These are phyloP conservation scores for Dunckerocampus dactyliophorus DNA, from an alignment of 2,113 vertebrate species.

Conservation along the genomic window DNA sequence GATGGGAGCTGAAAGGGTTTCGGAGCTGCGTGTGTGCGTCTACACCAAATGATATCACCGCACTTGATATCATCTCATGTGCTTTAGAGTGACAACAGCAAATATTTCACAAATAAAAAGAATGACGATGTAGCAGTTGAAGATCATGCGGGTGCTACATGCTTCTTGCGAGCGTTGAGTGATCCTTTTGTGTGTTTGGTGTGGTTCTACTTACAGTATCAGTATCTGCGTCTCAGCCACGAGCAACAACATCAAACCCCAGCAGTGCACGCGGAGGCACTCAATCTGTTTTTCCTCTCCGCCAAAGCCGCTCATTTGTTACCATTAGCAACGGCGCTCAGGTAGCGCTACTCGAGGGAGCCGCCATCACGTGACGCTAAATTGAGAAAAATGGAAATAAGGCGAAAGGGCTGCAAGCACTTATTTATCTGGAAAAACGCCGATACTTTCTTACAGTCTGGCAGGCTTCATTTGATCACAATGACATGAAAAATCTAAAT, in stretches of 20 bases:
- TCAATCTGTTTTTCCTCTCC: conserved; percentile 13
- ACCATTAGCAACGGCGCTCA: conserved; percentile 69
- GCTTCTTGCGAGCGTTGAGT: background rate
- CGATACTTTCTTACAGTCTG: background rate
- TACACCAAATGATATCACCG: conserved; percentile 54
- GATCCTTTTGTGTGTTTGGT: background rate
- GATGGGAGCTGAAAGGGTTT: conserved; percentile 51
- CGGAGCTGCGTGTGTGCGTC: conserved; percentile 17
- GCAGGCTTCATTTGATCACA: too few relatives aligned
- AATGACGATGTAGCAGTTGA: background rate
- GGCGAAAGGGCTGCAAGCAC: background rate
- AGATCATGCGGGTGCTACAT: background rate
- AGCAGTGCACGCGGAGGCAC: conserved; percentile 1
- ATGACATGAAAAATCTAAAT: background rate
- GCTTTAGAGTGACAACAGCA: background rate
- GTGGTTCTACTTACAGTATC: background rate
- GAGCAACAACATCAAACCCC: conserved; percentile 28
- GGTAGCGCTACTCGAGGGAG: conserved; percentile 43
- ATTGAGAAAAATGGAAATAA: conserved; percentile 4
- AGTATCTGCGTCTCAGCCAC: conserved; percentile 7
- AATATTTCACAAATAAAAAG: background rate
- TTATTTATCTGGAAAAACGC: background rate
- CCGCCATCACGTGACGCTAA: conserved; percentile 49
- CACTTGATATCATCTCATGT: background rate
- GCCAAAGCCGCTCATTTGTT: conserved; percentile 60